phyloP scores from a whole-genome alignment of 2,113 vertebrate genomes.

The Apeltes quadracus region DNA sequence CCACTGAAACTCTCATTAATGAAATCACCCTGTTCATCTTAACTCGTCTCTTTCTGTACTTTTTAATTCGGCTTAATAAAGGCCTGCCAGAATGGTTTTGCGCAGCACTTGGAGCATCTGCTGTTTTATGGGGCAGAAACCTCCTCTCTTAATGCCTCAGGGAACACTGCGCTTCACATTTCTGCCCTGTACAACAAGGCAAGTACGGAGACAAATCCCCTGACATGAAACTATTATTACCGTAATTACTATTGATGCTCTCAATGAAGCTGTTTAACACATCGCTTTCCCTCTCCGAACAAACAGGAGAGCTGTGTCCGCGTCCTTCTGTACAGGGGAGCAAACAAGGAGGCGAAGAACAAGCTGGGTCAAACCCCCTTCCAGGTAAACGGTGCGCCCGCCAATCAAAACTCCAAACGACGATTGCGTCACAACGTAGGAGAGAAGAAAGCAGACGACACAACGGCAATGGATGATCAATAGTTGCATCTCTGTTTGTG shows the following conservation, averaged over 20 bases:
- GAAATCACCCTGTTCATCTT: slow-evolving; percentile 9
- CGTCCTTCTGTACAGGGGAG: slow-evolving; percentile 90
- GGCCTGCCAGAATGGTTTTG: slow-evolving; percentile 87
- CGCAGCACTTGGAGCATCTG: slow-evolving; percentile 92
- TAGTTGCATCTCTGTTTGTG: too few relatives aligned
- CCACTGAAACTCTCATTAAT: not conserved
- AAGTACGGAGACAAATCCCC: slow-evolving; percentile 39
- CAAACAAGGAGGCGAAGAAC: slow-evolving; percentile 90
- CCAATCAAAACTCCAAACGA: not conserved
- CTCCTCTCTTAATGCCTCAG: slow-evolving; percentile 89
- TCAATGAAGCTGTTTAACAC: slow-evolving; percentile 19
- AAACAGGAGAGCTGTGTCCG: slow-evolving; percentile 88
- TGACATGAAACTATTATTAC: slow-evolving; percentile 16
- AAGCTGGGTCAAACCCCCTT: slow-evolving; percentile 91
- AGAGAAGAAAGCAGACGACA: not conserved
- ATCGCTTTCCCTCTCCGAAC: slow-evolving; percentile 42
- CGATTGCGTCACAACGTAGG: not conserved
- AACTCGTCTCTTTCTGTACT: slow-evolving; percentile 6
- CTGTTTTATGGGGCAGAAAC: slow-evolving; percentile 92
- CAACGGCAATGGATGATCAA: not conserved
- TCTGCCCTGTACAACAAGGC: slow-evolving; percentile 94
- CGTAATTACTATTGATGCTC: slow-evolving; percentile 7
- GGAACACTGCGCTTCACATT: slow-evolving; percentile 91
- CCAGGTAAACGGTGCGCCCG: slow-evolving; percentile 79
- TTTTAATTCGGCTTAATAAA: slow-evolving; percentile 54